These are phyloP conservation scores for Trichonephila inaurata DNA, from an alignment of 1,140 invertebrate species.

Conservation along the genomic window DNA sequence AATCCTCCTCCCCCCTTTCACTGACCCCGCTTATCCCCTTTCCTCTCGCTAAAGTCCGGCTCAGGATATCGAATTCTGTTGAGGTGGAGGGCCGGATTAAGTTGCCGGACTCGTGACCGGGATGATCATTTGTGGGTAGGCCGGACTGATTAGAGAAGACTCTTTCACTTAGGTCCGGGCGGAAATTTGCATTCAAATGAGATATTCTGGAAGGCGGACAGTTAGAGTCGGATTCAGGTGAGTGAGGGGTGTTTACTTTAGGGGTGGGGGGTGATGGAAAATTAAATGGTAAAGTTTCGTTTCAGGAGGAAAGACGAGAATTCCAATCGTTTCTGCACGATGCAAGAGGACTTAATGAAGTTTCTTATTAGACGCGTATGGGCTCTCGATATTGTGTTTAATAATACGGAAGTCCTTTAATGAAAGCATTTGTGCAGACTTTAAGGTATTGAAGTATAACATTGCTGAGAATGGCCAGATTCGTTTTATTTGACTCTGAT, in stretches of 20 bases:
- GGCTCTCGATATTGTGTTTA: too few relatives aligned
- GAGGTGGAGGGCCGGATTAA: constrained; percentile 43
- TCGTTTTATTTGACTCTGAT: too few relatives aligned
- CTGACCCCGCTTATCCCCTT: constrained; percentile 43
- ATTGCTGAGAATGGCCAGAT: too few relatives aligned
- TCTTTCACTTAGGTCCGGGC: constrained; percentile 15
- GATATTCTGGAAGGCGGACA: neutral
- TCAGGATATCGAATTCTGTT: constrained; percentile 65
- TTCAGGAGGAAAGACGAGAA: neutral
- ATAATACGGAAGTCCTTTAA: too few relatives aligned
- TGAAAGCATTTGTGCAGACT: too few relatives aligned
- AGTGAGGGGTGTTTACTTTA: neutral
- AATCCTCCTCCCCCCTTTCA: constrained; percentile 13
- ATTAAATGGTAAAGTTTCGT: neutral
- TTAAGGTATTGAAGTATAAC: too few relatives aligned
- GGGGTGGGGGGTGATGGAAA: too few relatives aligned
- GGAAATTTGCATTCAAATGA: constrained; percentile 53
- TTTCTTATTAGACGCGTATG: too few relatives aligned
- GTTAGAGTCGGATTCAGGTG: neutral
- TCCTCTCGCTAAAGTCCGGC: constrained; percentile 13
- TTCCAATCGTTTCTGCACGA: too few relatives aligned
- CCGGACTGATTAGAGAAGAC: constrained; percentile 21
- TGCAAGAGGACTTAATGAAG: too few relatives aligned
- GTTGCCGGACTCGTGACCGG: constrained; percentile 37
- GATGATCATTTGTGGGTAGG: constrained; percentile 29